Conservation (phyloP, 2,113 vertebrate genomes). For the Phalacrocorax pelagicus region DNA sequence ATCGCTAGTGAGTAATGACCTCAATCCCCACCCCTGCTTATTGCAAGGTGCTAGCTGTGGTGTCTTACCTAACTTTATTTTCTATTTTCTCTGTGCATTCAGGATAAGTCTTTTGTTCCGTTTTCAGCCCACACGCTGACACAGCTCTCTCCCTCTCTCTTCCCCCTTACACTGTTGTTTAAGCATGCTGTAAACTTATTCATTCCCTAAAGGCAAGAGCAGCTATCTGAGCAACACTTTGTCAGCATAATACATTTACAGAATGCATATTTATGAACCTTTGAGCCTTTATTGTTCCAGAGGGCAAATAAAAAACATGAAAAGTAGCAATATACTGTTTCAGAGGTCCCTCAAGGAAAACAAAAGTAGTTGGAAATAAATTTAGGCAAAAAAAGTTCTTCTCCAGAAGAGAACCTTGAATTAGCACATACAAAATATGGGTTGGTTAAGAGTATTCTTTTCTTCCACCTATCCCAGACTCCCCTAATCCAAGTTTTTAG, state of each 20-base stretch:
- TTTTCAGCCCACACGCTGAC: constrained; percentile 62
- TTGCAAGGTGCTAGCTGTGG: background rate
- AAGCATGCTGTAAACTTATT: constrained; percentile 80
- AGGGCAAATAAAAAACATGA: constrained; percentile 87
- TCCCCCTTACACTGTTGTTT: constrained; percentile 65
- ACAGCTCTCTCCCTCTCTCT: constrained; percentile 31
- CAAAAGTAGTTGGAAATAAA: constrained; percentile 84
- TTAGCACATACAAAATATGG: constrained; percentile 50
- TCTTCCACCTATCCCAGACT: background rate
- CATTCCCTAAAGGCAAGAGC: constrained; percentile 77
- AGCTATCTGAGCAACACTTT: constrained; percentile 82
- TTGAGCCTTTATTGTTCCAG: constrained; percentile 87
- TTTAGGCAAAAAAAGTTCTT: constrained; percentile 66
- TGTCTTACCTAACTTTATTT: background rate
- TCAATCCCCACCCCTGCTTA: background rate
- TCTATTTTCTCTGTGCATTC: background rate
- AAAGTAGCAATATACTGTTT: constrained; percentile 87
- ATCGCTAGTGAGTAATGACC: background rate
- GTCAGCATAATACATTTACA: constrained; percentile 87
- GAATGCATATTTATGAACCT: constrained; percentile 89
- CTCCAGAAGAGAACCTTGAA: constrained; percentile 62
- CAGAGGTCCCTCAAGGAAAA: constrained; percentile 84
- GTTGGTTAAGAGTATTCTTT: constrained; percentile 6
- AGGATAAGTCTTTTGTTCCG: constrained; percentile 45
- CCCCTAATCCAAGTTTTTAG: constrained; percentile 34